Evolutionary conservation across 2,113 vertebrate genomes (phyloP).

Genomic region (Elanus axillaris): DNA sequence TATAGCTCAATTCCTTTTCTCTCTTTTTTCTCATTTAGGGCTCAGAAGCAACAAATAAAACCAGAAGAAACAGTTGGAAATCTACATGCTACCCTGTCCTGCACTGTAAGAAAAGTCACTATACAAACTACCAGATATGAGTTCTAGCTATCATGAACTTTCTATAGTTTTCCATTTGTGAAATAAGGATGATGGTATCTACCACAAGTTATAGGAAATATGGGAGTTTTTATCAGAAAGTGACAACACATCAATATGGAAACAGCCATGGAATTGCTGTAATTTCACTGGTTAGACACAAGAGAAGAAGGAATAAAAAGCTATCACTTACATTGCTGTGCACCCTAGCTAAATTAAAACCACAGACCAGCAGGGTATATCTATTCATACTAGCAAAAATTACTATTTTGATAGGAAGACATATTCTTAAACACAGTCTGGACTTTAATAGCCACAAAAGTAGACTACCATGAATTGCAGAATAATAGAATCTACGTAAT

Average conservation of each 20-base stretch:
- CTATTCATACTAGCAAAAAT: not conserved
- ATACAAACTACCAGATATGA: not conserved
- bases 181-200: not conserved
- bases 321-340: not conserved
- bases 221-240: not conserved
- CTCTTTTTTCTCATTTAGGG: not conserved
- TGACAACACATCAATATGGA: not conserved
- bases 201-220: not conserved
- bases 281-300: not conserved
- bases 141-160: not conserved
- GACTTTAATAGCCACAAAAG: not conserved
- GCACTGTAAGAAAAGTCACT: not conserved
- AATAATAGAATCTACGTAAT: not conserved
- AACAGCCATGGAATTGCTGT: not conserved
- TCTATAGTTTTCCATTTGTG: not conserved
- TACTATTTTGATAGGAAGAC: not conserved
- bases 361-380: not conserved
- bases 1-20: not conserved
- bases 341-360: not conserved
- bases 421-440: not conserved
- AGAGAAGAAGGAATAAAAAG: not conserved
- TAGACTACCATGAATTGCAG: not conserved
- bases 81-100: not conserved
- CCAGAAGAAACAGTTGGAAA: not conserved
- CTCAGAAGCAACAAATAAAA: not conserved